Conservation (phyloP, 2,888 invertebrate species). For the Ochropacha duplaris region DNA sequence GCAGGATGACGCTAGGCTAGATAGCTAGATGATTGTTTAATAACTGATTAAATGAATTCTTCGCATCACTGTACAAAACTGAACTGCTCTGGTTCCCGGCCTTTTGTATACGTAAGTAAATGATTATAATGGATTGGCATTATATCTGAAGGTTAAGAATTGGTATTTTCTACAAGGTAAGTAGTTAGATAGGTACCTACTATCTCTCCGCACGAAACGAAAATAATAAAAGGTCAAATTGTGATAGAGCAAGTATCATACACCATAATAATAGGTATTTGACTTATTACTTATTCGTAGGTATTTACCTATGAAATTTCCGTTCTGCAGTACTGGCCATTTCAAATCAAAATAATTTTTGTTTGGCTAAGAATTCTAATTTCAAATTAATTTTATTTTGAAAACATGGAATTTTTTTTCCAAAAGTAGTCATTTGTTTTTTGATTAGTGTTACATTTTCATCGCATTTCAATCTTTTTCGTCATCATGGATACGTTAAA, state of each 20-base stretch:
- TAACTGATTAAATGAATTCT: not conserved
- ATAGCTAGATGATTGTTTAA: conserved; percentile 8
- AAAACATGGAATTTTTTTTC: too few species aligned
- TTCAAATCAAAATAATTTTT: too few species aligned
- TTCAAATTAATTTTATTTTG: too few species aligned
- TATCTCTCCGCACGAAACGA: not conserved
- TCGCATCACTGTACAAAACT: conserved; percentile 5
- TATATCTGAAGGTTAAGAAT: conserved; percentile 39
- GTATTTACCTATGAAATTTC: too few species aligned
- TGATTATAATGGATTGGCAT: conserved; percentile 33
- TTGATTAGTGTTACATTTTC: too few species aligned
- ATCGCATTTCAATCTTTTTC: too few species aligned
- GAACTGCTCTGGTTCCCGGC: not conserved
- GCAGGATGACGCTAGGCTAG: conserved; percentile 27
- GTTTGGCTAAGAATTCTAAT: too few species aligned
- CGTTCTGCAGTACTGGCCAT: too few species aligned
- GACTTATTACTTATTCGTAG: too few species aligned
- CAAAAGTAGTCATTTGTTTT: too few species aligned
- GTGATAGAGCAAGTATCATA: not conserved
- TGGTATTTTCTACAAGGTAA: conserved; percentile 25
- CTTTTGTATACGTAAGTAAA: conserved; percentile 23
- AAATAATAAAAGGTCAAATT: conserved; percentile 30
- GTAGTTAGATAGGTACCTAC: not conserved
- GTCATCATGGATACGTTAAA: too few species aligned
- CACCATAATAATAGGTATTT: not conserved